Conservation (phyloP, 2,888 invertebrate species). For the Melinaea menophilus region DNA sequence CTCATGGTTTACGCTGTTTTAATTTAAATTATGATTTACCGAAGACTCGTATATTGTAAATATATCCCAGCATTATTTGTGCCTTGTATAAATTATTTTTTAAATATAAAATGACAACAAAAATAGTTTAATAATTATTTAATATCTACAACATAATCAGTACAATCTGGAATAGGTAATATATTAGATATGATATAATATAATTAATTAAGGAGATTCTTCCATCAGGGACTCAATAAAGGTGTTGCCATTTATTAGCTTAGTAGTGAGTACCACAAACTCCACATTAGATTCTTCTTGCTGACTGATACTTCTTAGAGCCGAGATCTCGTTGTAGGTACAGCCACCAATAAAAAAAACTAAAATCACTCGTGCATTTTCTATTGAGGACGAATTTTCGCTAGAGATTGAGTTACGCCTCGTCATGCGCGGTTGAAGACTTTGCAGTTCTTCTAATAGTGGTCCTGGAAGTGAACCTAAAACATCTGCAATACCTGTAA, state of each 20-base stretch:
- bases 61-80: conserved; percentile 11
- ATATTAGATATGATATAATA: conserved; percentile 11
- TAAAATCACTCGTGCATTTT: conserved; percentile 85
- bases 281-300: conserved; percentile 91
- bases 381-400: conserved; percentile 74
- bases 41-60: conserved; percentile 8
- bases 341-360: conserved; percentile 98
- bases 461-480: conserved; percentile 90
- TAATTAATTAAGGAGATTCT: conserved; percentile 20
- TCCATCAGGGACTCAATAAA: conserved; percentile 89
- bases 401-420: conserved; percentile 78
- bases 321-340: conserved; percentile 95
- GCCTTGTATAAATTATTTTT: no score
- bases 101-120: no score
- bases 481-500: conserved; percentile 86
- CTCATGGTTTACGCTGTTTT: conserved; percentile 57
- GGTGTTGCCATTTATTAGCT: conserved; percentile 92
- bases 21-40: conserved; percentile 33
- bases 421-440: conserved; percentile 75
- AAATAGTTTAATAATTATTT: no score
- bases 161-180: conserved; percentile 18
- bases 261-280: conserved; percentile 93
- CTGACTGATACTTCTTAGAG: conserved; percentile 84
- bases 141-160: conserved; percentile 3
- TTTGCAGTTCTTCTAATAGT: conserved; percentile 82